Base-by-base conservation (phyloP, 2,797 vertebrate species). In the Sphenopsis melanotis region DNA sequence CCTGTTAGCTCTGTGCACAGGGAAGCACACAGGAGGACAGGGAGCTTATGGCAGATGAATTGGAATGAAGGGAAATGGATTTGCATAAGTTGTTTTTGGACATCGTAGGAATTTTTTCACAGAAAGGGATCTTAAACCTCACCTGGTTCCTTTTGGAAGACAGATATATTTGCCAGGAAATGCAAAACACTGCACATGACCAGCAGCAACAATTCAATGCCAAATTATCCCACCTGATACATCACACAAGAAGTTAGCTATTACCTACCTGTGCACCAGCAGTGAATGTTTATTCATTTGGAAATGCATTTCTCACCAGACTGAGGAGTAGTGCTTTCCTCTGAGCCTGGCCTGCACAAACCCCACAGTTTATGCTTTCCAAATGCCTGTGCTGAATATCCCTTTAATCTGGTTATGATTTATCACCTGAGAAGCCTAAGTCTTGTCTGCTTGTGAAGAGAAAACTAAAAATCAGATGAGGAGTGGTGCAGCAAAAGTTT, bases 281-380 rank as follows among this genome's bases (percentile, higher is more conserved):
- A 92, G 90, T 57, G 92, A 89, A 80, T 96, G 93, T 95, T 97
- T 95, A 94, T 96, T 96, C 50, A 21, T 76, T 87, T 94, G 89
- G 68, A 97, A 96, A 97, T 63, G 37, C 29, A 72, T 87, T 76
- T 93, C 42, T 55, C 65, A 83, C 50, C 79, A 79, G 76, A 52
- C 80, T 84, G 79, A 70, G 83, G 94, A 95, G 80, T 7, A 87
- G 64, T 71, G 79, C 66, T 95, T 93, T 76, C 59, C 87, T 90
- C 86, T 19, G 87, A 97, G 93, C 53, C 80, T 53, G 71, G 81
- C 63, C 79, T 71, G 50, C 90, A 90, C 80, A 70, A 37, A 92
- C 13, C 23, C 12, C 7, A 5, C 18, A 69, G 61, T 81, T 95
- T 69, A 60, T 60, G 57, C 5, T 3, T 91, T 81, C 65, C 82